These are phyloP conservation scores for Platycnemis pennipes DNA, from an alignment of 2,888 invertebrate genomes.

Conservation along the genomic window DNA sequence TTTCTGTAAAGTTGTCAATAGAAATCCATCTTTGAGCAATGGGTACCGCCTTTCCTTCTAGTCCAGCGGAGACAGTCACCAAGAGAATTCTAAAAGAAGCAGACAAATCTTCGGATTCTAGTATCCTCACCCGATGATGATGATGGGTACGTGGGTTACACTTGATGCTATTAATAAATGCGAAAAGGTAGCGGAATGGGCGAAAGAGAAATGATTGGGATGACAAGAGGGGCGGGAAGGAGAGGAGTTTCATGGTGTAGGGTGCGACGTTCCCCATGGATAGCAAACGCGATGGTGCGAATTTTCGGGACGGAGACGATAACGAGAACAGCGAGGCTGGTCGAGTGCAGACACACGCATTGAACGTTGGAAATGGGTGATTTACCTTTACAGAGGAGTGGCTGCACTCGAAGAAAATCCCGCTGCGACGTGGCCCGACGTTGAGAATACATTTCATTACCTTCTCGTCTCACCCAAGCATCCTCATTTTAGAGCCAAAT, in stretches of 20 bases:
- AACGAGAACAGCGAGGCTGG: not conserved
- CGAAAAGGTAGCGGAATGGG: no score
- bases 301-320: not conserved
- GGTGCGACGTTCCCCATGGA: not conserved
- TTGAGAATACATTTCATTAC: not conserved
- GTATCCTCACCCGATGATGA: no score
- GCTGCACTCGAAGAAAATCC: not conserved
- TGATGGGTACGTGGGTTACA: no score
- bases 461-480: not conserved
- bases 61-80: no score
- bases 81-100: no score
- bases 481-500: not conserved
- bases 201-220: not conserved
- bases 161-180: no score
- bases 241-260: not conserved
- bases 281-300: not conserved
- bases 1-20: no score
- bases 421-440: not conserved
- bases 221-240: not conserved
- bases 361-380: not conserved
- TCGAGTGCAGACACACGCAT: not conserved
- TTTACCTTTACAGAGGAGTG: not conserved
- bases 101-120: no score
- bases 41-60: no score
- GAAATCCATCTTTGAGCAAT: no score